phyloP scores from a whole-genome alignment of 2,797 vertebrate species.

The Lemur catta region DNA sequence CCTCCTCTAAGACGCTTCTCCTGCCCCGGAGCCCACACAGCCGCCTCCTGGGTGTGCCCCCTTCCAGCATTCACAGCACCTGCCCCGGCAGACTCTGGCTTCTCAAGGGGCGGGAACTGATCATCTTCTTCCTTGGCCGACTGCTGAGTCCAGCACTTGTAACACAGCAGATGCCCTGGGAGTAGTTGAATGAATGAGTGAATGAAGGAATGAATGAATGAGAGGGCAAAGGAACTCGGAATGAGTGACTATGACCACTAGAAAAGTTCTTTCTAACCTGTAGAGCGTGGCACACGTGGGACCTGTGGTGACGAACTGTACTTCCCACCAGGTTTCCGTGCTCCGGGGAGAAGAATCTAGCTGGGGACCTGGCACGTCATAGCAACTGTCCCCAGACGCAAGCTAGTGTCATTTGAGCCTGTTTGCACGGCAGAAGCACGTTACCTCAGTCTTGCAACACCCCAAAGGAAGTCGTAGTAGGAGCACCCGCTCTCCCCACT shows the following conservation, averaged over 20 bases:
- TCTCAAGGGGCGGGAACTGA: neutral
- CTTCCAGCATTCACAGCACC: neutral
- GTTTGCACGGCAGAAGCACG: rapidly evolving
- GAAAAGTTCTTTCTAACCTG: neutral
- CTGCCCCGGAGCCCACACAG: neutral
- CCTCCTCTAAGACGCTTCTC: neutral
- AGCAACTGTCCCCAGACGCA: neutral
- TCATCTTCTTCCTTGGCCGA: neutral
- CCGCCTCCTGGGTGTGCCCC: neutral
- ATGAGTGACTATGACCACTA: rapidly evolving
- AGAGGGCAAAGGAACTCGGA: neutral
- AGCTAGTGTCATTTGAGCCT: rapidly evolving
- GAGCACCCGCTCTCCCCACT: rapidly evolving
- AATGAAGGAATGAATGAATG: neutral
- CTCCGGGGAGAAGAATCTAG: too few species aligned
- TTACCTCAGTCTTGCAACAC: neutral
- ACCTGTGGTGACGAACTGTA: rapidly evolving
- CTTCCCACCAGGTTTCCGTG: too few species aligned
- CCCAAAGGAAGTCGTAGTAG: neutral
- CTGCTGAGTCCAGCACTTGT: rapidly evolving
- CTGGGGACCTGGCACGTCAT: rapidly evolving
- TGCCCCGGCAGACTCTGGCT: neutral
- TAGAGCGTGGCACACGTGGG: rapidly evolving
- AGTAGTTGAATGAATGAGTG: neutral
- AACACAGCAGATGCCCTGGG: neutral